phyloP scores from a whole-genome alignment of 1,140 invertebrate genomes.

The Drosophila leontia region DNA sequence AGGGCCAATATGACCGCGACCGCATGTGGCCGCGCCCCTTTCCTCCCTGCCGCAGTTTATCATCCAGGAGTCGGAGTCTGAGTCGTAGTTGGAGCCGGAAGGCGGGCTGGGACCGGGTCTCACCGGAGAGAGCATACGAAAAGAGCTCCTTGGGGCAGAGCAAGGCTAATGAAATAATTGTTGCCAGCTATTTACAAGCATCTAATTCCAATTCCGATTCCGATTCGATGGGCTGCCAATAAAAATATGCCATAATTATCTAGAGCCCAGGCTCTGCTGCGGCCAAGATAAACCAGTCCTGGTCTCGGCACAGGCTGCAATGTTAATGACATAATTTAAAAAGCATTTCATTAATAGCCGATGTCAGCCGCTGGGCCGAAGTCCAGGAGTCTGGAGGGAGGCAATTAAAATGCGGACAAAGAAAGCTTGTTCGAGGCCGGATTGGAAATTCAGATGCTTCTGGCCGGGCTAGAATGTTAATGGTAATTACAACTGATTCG shows the following conservation, averaged over 20 bases:
- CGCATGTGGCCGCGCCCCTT: slow-evolving; percentile 53
- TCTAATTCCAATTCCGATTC: slow-evolving; percentile 76
- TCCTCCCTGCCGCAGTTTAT: slow-evolving; percentile 34
- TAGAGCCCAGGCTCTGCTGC: slow-evolving; percentile 10
- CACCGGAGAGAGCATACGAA: background rate
- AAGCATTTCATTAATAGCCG: slow-evolving; percentile 77
- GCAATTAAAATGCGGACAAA: slow-evolving; percentile 41
- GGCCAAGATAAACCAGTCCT: slow-evolving; percentile 62
- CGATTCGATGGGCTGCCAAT: slow-evolving; percentile 68
- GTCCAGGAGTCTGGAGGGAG: slow-evolving; percentile 14
- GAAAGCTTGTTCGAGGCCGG: slow-evolving; percentile 36
- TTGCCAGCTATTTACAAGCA: slow-evolving; percentile 71
- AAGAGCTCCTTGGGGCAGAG: slow-evolving; percentile 10
- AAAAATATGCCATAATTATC: slow-evolving; percentile 79
- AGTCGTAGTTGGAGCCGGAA: slow-evolving; percentile 1
- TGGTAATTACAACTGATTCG: slow-evolving; percentile 54
- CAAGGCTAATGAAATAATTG: slow-evolving; percentile 73
- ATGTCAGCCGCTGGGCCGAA: slow-evolving; percentile 22
- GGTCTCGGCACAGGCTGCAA: slow-evolving; percentile 56
- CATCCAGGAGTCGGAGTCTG: slow-evolving; percentile 22
- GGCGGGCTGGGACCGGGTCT: background rate
- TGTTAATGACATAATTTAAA: slow-evolving; percentile 82
- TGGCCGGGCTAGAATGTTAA: slow-evolving; percentile 38
- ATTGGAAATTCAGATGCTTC: slow-evolving; percentile 67
- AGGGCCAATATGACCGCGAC: slow-evolving; percentile 72